A percentile compares a stretch with the other conserved stretches of the same genome.
Evolutionary conservation across 2,888 invertebrate genomes (phyloP).

Genomic region (Nineta flava): DNA sequence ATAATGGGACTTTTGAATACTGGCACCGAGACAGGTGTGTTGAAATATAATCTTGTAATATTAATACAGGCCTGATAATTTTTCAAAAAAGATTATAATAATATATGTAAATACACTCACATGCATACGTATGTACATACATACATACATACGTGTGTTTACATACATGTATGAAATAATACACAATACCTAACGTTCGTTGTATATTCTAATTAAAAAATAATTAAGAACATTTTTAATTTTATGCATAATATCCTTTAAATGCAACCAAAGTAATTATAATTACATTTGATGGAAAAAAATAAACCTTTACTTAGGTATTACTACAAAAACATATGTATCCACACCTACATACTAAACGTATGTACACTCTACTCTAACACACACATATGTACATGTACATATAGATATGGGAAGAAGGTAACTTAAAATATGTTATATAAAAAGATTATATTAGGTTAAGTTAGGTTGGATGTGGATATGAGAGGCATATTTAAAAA

Average conservation of each 20-base stretch:
- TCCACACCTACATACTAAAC: no score
- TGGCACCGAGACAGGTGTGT: no score
- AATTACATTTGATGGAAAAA: not conserved
- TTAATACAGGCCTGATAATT: not conserved
- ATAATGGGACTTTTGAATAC: no score
- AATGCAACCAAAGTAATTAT: not conserved
- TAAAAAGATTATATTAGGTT: no score
- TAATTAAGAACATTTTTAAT: conserved; percentile 1
- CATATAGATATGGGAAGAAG: no score
- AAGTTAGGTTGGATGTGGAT: no score
- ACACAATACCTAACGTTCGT: not conserved
- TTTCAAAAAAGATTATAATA: not conserved
- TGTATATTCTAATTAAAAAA: not conserved
- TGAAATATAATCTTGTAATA: no score
- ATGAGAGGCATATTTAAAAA: no score
- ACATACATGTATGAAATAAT: not conserved
- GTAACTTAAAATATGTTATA: no score
- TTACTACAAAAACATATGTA: not conserved
- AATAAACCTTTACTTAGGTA: not conserved
- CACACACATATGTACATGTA: no score
- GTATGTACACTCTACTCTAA: no score
- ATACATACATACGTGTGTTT: not conserved
- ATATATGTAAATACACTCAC: not conserved
- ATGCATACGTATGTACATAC: not conserved
- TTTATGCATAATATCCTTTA: not conserved